Percentiles rank a stretch among this genome's conserved stretches.
phyloP scores from a whole-genome alignment of 2,888 invertebrate genomes.

The Camponotus fellah region DNA sequence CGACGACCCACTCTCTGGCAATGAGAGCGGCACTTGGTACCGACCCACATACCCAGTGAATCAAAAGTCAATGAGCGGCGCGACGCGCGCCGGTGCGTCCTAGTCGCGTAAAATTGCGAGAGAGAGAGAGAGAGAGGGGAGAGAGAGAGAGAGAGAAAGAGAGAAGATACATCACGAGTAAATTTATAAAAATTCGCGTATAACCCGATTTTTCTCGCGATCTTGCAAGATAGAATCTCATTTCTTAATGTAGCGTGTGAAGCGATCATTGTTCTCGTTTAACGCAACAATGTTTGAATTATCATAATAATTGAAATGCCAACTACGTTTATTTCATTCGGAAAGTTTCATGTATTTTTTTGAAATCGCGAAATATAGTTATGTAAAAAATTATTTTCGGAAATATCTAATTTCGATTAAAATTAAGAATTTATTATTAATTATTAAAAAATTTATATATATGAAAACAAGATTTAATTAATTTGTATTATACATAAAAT shows the following conservation, averaged over 20 bases:
- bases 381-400: background rate
- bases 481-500: too few species aligned
- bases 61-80: constrained; percentile 70
- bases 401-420: background rate
- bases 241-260: constrained; percentile 7
- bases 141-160: background rate
- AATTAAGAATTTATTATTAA: background rate
- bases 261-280: background rate
- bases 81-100: constrained; percentile 52
- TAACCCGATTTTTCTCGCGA: constrained; percentile 44
- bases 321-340: background rate
- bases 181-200: background rate
- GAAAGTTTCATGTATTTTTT: background rate
- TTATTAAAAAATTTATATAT: too few species aligned
- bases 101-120: constrained; percentile 40
- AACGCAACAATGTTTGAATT: background rate
- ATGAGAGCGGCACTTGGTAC: constrained; percentile 68
- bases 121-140: background rate
- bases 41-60: constrained; percentile 77
- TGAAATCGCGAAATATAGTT: background rate
- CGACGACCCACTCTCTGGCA: constrained; percentile 70
- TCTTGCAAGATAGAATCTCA: constrained; percentile 4
- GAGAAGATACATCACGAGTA: background rate
- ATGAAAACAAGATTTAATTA: background rate
- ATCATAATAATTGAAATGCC: background rate